Percentiles rank a stretch among this genome's conserved stretches.
Evolutionary conservation across 2,888 invertebrate species (phyloP).

Genomic region (Cryptocephalus moraei): DNA sequence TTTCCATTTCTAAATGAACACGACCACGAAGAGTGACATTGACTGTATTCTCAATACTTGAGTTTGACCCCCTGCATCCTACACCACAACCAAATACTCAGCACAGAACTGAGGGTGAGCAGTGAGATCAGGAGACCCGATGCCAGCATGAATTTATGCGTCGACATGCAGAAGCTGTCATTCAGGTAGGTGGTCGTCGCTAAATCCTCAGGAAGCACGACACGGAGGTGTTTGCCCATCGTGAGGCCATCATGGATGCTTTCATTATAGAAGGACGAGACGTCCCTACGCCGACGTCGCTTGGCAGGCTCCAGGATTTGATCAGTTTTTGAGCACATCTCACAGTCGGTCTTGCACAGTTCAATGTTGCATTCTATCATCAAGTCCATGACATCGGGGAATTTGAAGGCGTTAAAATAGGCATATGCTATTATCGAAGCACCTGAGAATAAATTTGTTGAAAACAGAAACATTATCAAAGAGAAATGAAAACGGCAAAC

Average conservation of each 20-base stretch:
- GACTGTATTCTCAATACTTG: too few relatives aligned
- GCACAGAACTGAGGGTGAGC: conserved; percentile 46
- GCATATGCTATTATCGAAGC: conserved; percentile 69
- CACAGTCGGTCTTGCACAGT: conserved; percentile 69
- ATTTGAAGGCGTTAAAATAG: conserved; percentile 73
- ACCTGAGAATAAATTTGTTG: conserved; percentile 23
- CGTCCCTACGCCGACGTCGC: conserved; percentile 37
- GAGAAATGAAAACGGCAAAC: too few relatives aligned
- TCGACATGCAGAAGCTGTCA: conserved; percentile 48
- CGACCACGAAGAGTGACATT: too few relatives aligned
- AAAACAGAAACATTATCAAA: too few relatives aligned
- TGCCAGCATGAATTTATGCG: conserved; percentile 52
- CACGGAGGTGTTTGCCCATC: conserved; percentile 54
- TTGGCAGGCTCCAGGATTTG: conserved; percentile 48
- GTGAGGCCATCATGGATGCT: conserved; percentile 52
- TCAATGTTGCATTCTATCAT: conserved; percentile 75
- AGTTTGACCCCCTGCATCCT: conserved; percentile 24
- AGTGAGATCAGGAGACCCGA: conserved; percentile 49
- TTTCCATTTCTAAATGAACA: not conserved
- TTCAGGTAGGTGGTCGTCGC: conserved; percentile 23
- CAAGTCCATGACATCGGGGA: conserved; percentile 76
- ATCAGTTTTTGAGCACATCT: conserved; percentile 55
- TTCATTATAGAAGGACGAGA: conserved; percentile 39
- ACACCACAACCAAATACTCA: conserved; percentile 44
- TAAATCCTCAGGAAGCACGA: conserved; percentile 61